phyloP scores from a whole-genome alignment of 2,888 invertebrate genomes.

The Lycaena phlaeas region DNA sequence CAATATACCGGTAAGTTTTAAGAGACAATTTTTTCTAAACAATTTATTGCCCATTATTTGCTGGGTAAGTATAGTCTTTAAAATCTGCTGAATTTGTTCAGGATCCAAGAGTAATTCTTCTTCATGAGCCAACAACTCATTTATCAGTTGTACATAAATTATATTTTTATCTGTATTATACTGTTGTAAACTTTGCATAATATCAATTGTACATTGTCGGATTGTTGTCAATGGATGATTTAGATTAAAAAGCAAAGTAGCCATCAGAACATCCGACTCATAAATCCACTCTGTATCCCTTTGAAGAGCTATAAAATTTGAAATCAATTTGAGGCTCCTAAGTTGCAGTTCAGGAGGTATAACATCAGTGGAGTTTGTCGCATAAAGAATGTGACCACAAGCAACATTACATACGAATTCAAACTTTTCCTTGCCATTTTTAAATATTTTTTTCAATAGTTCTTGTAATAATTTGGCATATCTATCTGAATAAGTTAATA shows the following conservation, averaged over 20 bases:
- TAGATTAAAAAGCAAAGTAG: conserved; percentile 70
- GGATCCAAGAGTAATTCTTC: conserved; percentile 77
- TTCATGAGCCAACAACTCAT: conserved; percentile 56
- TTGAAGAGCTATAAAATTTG: conserved; percentile 38
- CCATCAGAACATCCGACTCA: conserved; percentile 59
- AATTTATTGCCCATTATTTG: conserved; percentile 56
- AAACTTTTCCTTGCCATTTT: conserved; percentile 53
- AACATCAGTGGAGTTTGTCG: conserved; percentile 49
- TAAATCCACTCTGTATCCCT: conserved; percentile 42
- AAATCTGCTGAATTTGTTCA: conserved; percentile 76
- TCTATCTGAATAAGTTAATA: conserved; percentile 41
- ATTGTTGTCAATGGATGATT: conserved; percentile 68
- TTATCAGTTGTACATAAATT: conserved; percentile 54
- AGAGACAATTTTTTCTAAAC: conserved; percentile 47
- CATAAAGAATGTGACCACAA: conserved; percentile 57
- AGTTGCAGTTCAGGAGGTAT: conserved; percentile 65
- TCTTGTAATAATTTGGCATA: conserved; percentile 52
- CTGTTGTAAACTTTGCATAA: conserved; percentile 50
- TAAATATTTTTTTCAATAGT: conserved; percentile 58
- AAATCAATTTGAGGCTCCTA: conserved; percentile 57
- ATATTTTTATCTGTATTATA: conserved; percentile 39
- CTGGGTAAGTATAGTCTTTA: conserved; percentile 75
- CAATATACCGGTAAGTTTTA: conserved; percentile 45
- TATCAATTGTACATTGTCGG: conserved; percentile 68
- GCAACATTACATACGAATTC: conserved; percentile 74